These are phyloP conservation scores for Plectus sambesii DNA, from an alignment of 1,140 invertebrate genomes.

Conservation along the genomic window DNA sequence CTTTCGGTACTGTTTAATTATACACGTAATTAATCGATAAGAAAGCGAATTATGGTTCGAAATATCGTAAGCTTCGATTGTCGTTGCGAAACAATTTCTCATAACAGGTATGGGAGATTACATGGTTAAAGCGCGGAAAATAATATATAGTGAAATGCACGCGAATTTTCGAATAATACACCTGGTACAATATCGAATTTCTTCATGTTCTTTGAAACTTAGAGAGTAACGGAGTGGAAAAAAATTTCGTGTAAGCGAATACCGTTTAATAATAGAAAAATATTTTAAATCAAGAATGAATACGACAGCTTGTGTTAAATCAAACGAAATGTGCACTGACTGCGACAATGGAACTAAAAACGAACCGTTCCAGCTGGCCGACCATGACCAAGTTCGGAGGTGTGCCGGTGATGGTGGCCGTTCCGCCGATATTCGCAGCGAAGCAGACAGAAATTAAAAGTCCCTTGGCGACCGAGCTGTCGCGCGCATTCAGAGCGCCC, in stretches of 20 bases:
- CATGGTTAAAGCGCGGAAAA: no score
- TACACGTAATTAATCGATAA: not conserved
- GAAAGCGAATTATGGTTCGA: not conserved
- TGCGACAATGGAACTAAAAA: not conserved
- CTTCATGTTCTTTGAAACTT: not conserved
- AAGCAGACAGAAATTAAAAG: not conserved
- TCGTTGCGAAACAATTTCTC: no score
- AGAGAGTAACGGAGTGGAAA: not conserved
- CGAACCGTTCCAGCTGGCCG: not conserved
- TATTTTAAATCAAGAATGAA: no score
- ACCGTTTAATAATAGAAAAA: not conserved
- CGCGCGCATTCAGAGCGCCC: not conserved
- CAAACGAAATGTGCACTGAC: slow-evolving; percentile 2
- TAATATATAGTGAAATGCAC: no score
- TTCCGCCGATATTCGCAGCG: slow-evolving; percentile 5
- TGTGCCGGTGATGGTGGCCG: slow-evolving; percentile 2
- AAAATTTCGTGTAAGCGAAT: not conserved
- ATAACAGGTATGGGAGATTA: no score
- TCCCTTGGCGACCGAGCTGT: not conserved
- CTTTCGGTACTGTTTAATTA: not conserved
- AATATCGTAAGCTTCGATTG: no score
- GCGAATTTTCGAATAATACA: no score
- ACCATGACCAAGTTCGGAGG: not conserved
- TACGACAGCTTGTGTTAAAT: not conserved
- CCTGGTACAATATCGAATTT: no score